phyloP scores from a whole-genome alignment of 2,888 invertebrate genomes.

The Mantis religiosa region DNA sequence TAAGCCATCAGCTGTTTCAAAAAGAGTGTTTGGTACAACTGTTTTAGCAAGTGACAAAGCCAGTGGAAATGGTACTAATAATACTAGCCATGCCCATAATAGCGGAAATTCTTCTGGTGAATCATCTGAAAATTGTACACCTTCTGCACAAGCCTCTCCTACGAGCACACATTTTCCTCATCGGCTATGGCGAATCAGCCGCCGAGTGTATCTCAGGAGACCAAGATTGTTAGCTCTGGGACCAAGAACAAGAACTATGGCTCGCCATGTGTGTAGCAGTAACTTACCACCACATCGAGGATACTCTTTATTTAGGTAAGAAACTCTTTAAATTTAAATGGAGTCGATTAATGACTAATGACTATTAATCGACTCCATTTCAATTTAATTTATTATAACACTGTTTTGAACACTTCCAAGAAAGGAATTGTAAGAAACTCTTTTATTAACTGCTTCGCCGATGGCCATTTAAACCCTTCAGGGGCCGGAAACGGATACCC shows the following conservation, averaged over 20 bases:
- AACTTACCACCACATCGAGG: background rate
- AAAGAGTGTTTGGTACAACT: background rate
- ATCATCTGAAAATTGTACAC: background rate
- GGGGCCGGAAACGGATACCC: too few species aligned
- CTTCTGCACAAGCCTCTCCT: background rate
- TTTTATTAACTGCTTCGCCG: too few species aligned
- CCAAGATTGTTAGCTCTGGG: slow-evolving; percentile 32
- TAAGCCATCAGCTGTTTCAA: background rate
- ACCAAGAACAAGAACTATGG: background rate
- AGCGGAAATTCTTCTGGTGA: background rate
- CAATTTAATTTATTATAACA: too few species aligned
- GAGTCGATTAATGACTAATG: too few species aligned
- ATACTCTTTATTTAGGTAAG: background rate
- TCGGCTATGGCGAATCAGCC: slow-evolving; percentile 33
- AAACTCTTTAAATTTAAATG: too few species aligned
- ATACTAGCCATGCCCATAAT: background rate
- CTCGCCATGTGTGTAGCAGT: background rate
- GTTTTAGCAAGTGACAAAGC: background rate
- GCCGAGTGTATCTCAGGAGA: slow-evolving; percentile 33
- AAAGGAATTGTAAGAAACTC: too few species aligned
- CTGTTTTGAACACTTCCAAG: too few species aligned
- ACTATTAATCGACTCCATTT: too few species aligned
- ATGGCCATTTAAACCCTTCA: too few species aligned
- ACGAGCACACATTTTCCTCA: slow-evolving; percentile 16
- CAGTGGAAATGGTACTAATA: background rate